Evolutionary conservation across 2,888 invertebrate genomes (phyloP).

Genomic region (Aromia moschata): DNA sequence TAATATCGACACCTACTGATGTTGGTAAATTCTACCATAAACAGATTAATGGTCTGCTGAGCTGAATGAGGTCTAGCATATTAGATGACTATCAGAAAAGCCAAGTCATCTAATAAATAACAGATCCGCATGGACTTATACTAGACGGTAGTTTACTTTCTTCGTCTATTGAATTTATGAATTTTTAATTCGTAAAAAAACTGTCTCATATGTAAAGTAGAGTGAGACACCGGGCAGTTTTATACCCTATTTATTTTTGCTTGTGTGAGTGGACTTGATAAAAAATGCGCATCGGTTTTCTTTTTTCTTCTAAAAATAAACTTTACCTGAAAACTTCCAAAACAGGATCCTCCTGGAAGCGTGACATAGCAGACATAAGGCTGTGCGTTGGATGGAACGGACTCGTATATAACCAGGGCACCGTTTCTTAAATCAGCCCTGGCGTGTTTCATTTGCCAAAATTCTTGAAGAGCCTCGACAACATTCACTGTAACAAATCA

Average conservation of each 20-base stretch:
- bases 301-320: too few species aligned
- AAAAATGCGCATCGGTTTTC: too few species aligned
- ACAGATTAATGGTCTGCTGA: neutral
- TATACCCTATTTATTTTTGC: too few species aligned
- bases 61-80: constrained; percentile 1
- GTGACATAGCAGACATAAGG: constrained; percentile 96
- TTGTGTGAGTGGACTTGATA: too few species aligned
- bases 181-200: neutral
- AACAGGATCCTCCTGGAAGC: constrained; percentile 93
- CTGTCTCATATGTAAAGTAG: too few species aligned
- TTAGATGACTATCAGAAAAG: constrained; percentile 2
- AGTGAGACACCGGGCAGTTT: too few species aligned
- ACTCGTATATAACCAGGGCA: constrained; percentile 94
- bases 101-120: constrained; percentile 5
- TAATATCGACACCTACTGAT: neutral
- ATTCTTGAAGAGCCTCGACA: constrained; percentile 94
- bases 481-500: constrained; percentile 80
- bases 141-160: neutral
- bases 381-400: constrained; percentile 88
- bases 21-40: neutral
- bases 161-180: neutral
- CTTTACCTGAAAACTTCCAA: constrained; percentile 90
- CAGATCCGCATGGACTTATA: neutral
- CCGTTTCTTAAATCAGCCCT: constrained; percentile 86
- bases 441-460: constrained; percentile 97